phyloP scores from a whole-genome alignment of 2,888 invertebrate species.

The Chaetoderma sp. region DNA sequence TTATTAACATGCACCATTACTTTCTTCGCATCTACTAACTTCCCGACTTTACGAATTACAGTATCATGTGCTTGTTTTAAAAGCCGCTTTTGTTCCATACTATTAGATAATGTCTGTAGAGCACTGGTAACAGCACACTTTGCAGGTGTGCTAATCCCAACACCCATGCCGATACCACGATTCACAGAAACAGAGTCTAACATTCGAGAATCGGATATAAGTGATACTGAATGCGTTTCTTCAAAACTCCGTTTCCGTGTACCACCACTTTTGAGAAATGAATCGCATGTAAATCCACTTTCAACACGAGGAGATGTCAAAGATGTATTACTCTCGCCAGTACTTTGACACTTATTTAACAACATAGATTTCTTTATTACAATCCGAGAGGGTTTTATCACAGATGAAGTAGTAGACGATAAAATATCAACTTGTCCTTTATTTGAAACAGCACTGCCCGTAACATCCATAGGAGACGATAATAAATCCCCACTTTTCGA shows the following conservation, averaged over 20 bases:
- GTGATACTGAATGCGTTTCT: neutral
- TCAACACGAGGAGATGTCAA: too few species aligned
- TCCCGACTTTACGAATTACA: too few species aligned
- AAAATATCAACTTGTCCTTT: neutral
- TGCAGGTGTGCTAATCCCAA: neutral
- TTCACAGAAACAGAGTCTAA: too few species aligned
- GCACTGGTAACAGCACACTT: neutral
- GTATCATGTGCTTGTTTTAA: neutral
- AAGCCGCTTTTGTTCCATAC: neutral
- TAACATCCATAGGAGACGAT: neutral
- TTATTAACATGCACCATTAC: constrained; percentile 27
- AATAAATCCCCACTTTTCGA: neutral
- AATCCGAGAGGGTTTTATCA: too few species aligned
- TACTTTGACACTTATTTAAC: neutral
- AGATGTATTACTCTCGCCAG: too few species aligned
- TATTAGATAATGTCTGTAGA: neutral
- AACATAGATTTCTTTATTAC: too few species aligned
- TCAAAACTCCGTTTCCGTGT: constrained; percentile 2
- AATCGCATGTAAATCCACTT: neutral
- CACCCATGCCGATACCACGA: too few species aligned
- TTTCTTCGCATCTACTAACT: neutral
- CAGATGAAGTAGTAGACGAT: neutral
- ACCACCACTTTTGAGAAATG: neutral
- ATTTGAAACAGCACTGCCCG: neutral
- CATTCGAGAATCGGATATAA: too few species aligned